These are phyloP conservation scores for Apodemus sylvaticus DNA, from an alignment of 2,113 vertebrate genomes.

Conservation along the genomic window DNA sequence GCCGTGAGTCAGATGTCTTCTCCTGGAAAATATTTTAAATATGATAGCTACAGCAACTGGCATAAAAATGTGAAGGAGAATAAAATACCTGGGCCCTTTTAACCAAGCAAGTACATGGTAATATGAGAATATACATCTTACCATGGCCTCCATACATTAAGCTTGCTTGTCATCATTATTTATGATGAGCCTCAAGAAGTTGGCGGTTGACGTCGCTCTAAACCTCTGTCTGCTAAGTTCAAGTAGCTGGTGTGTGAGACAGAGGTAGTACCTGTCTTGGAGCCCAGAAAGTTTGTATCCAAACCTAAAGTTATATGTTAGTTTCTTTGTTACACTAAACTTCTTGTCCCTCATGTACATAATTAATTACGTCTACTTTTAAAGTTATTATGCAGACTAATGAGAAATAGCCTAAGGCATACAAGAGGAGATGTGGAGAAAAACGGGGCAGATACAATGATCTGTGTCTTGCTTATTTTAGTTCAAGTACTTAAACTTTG, in stretches of 20 bases:
- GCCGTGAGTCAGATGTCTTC: not conserved
- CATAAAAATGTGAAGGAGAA: not conserved
- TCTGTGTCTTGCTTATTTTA: constrained; percentile 8
- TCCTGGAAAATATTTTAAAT: constrained; percentile 28
- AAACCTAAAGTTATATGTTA: not conserved
- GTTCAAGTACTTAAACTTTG: not conserved
- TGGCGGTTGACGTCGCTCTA: not conserved
- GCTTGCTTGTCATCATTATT: not conserved
- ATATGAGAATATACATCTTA: not conserved
- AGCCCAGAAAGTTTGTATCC: constrained; percentile 13
- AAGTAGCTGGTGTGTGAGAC: not conserved
- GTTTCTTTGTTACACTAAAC: constrained; percentile 54
- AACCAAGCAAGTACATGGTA: not conserved
- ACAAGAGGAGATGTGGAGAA: not conserved
- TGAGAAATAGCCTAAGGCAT: constrained; percentile 24
- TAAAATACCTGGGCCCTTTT: constrained; percentile 30
- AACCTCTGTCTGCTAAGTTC: not conserved
- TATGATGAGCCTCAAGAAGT: constrained; percentile 10
- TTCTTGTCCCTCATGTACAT: constrained; percentile 12
- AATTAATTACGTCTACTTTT: constrained; percentile 28
- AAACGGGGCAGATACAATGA: not conserved
- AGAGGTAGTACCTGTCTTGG: not conserved
- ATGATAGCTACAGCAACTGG: not conserved
- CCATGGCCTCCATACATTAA: not conserved
- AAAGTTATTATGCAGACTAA: constrained; percentile 29